A percentile compares a stretch with the other conserved stretches of the same genome.
phyloP scores from a whole-genome alignment of 2,888 invertebrate species.

The Mythimna vitellina region DNA sequence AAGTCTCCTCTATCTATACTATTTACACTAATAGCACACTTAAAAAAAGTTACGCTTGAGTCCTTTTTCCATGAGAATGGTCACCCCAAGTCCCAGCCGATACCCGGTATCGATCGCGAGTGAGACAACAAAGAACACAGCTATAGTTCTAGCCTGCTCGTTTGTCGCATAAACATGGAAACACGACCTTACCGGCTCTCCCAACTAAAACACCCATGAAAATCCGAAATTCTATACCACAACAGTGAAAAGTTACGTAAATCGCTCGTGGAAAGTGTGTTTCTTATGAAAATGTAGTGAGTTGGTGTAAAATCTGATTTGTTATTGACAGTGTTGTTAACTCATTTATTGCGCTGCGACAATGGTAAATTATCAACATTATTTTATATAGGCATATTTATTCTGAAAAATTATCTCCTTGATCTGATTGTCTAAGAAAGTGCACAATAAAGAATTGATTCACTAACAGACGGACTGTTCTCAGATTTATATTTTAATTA shows the following conservation, averaged over 20 bases:
- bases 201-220: constrained; percentile 66
- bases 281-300: constrained; percentile 56
- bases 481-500: neutral
- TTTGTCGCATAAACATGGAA: constrained; percentile 88
- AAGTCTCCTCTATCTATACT: neutral
- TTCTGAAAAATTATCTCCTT: neutral
- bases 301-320: constrained; percentile 11
- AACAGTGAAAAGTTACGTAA: constrained; percentile 43
- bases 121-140: constrained; percentile 78
- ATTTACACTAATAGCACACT: neutral
- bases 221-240: constrained; percentile 46
- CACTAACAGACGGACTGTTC: neutral
- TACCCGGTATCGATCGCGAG: constrained; percentile 83
- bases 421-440: neutral
- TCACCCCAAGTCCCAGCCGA: constrained; percentile 77
- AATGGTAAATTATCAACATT: constrained; percentile 67
- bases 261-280: constrained; percentile 3
- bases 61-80: constrained; percentile 66
- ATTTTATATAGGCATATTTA: neutral
- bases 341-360: constrained; percentile 37
- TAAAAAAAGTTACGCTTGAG: constrained; percentile 5
- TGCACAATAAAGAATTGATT: neutral
- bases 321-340: constrained; percentile 29
- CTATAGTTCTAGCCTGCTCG: constrained; percentile 79
- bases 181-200: constrained; percentile 77